Evolutionary conservation across 2,888 invertebrate species (phyloP), one percentile per base, ranked within the genome.

Genomic region (Campopleginae sp.): DNA sequence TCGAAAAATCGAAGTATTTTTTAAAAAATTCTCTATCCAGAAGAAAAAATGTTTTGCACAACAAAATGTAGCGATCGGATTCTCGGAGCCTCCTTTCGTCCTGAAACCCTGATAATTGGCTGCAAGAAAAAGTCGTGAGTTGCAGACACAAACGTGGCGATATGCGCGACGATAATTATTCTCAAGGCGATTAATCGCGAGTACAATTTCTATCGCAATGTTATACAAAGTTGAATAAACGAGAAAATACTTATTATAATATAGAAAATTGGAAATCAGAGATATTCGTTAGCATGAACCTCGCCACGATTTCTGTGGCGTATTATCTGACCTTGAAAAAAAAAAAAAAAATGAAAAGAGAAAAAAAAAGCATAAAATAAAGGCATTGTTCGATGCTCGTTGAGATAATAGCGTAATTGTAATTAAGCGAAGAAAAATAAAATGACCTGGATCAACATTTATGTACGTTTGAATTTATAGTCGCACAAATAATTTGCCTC

Each of bases 221-320:
- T 38, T 8, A 38, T 51, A 31, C 33, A 72, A 63, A 72, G 27
- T 48, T 63, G 23, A 23, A 72, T 12, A 66, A 80, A 44, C 17
- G 66, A 63, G 65, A 54, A 58, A 66, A 66, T 61, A 75, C 38
- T 31, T 58, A 61, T 74, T 27, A 74, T 44, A 27, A 74, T 44
- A 33, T 46, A 44, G 66, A 66, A 74, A 66, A 80, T 80, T 74
- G n/a, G 74, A 74, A 80, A 74, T 74, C 80, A 74, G 58, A n/a
- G 51, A 44, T 31, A 65, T 54, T 80, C 51, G 51, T 63, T 65
- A 10, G 48, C 19, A 72, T 63, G 42, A 42, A 71, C 27, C 33
- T 8, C 38, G 38, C n/a, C 61, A 58, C 58, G 51, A 48, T 79
- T 79, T 79, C 61, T 79, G 48, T 17, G 14, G 61, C 46, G n/a